These are phyloP conservation scores for Aphelenchoides avenae DNA, from an alignment of 1,140 invertebrate species.

Conservation along the genomic window DNA sequence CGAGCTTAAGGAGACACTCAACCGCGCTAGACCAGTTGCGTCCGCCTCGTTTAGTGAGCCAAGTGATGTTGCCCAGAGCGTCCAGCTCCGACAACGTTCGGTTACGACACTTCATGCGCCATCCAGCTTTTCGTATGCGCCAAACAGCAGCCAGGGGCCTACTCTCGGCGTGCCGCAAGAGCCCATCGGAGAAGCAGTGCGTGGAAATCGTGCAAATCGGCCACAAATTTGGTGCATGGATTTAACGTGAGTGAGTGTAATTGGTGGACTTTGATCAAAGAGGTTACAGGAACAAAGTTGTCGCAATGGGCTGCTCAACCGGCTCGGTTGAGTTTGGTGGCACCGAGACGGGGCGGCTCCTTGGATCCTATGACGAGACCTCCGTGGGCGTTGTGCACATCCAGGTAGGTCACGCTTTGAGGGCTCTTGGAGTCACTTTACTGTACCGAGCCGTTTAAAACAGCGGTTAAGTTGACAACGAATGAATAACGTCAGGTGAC, in stretches of 20 bases:
- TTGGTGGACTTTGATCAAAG: slow-evolving; percentile 5
- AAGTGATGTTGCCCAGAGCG: background rate
- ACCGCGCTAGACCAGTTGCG: slow-evolving; percentile 4
- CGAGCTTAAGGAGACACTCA: slow-evolving; percentile 17
- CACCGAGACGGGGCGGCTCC: too few relatives aligned
- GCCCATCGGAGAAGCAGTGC: background rate
- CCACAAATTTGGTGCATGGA: slow-evolving; percentile 29
- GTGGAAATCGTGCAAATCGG: slow-evolving; percentile 6
- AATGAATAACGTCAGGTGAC: too few relatives aligned
- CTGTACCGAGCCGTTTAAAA: too few relatives aligned
- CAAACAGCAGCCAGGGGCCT: background rate
- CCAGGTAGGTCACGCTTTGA: too few relatives aligned
- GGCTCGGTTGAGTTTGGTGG: slow-evolving; percentile 21
- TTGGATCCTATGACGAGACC: too few relatives aligned
- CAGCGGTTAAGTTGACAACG: too few relatives aligned
- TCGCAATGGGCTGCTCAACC: slow-evolving; percentile 28
- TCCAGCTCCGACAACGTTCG: background rate
- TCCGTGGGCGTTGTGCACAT: too few relatives aligned
- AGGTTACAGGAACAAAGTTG: slow-evolving; percentile 19
- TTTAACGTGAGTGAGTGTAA: slow-evolving; percentile 10
- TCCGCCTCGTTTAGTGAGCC: background rate
- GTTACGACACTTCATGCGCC: background rate
- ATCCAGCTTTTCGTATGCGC: background rate
- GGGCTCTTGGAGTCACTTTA: too few relatives aligned
- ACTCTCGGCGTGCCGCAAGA: background rate